Evolutionary conservation across 2,888 invertebrate species (phyloP).

Genomic region (Ennomos fuscantarius): DNA sequence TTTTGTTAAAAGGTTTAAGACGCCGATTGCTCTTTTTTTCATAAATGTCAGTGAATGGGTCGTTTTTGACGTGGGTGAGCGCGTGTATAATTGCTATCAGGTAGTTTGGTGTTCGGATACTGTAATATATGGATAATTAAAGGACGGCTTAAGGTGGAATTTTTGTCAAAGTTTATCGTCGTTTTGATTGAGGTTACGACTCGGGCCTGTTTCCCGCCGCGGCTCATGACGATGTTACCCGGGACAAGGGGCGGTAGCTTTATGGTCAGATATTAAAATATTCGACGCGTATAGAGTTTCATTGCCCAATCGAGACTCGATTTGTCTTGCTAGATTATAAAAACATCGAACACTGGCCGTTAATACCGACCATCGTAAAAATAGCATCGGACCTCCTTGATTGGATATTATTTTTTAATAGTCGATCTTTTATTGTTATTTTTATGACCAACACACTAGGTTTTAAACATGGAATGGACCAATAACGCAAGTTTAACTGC

Average conservation of each 20-base stretch:
- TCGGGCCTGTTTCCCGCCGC: conserved; percentile 50
- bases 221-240: conserved; percentile 61
- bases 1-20: conserved; percentile 81
- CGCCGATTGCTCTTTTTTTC: conserved; percentile 70
- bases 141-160: conserved; percentile 82
- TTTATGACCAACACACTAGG: conserved; percentile 43
- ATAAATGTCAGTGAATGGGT: conserved; percentile 75
- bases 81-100: conserved; percentile 83
- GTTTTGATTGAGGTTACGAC: conserved; percentile 84
- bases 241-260: conserved; percentile 75
- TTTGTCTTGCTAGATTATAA: conserved; percentile 79
- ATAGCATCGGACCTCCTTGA: conserved; percentile 65
- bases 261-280: conserved; percentile 63
- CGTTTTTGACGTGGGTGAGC: conserved; percentile 82
- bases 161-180: conserved; percentile 84
- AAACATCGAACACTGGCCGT: conserved; percentile 65
- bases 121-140: conserved; percentile 85
- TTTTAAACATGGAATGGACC: conserved; percentile 27
- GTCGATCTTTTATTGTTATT: conserved; percentile 52
- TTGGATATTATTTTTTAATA: conserved; percentile 67
- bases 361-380: conserved; percentile 70
- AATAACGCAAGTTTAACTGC: conserved; percentile 45
- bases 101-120: conserved; percentile 75
- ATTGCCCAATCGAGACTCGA: conserved; percentile 65
- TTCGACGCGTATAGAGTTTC: conserved; percentile 44